Evolutionary conservation across 2,797 vertebrate genomes (phyloP), one percentile per base, ranked within the genome.

Genomic region (Choloepus didactylus): DNA sequence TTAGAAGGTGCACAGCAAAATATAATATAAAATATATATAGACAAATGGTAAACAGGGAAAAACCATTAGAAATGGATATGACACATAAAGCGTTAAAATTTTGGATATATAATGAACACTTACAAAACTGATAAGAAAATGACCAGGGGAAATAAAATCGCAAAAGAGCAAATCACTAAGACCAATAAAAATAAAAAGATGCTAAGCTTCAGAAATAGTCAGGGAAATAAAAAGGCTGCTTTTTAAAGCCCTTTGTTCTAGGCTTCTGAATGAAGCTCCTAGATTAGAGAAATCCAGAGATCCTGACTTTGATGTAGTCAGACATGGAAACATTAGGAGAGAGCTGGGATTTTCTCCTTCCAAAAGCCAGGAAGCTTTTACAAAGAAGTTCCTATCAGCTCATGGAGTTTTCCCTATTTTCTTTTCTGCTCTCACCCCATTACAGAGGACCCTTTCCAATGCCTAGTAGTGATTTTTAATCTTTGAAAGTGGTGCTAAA

Each of bases 201-300:
- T 62, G 46, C 27, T 70, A 81, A 87, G 31, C 41, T 29, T 96
- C 82, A 60, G 29, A 75, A 83, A 72, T 3, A 83, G 67, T 25
- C 18, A 54, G 91, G 9, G 51, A 95, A 90, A 90, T 75, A 88
- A 92, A 94, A 93, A 67, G 6, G 5, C 6, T 46, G 94, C 44
- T 76, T 46, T 38, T 51, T 77, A 91, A 67, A 25, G 72, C 69
- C 5, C n/a, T 29, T 76, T 88, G 31, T 54, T 87, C 59, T 64
- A 56, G 88, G 46, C 38, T 23, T 92, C 85, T 84, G 76, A 79
- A 7, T 3, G 16, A 82, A 73, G 62, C n/a, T 80, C 69, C 15
- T 66, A 60, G 64, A 77, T 87, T 80, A 83, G 60, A 90, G 91
- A 80, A 86, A 38, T 60, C 29, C 49, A 72, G 62, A 54, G 49